phyloP scores from a whole-genome alignment of 2,797 vertebrate species.

The Mus spretus region DNA sequence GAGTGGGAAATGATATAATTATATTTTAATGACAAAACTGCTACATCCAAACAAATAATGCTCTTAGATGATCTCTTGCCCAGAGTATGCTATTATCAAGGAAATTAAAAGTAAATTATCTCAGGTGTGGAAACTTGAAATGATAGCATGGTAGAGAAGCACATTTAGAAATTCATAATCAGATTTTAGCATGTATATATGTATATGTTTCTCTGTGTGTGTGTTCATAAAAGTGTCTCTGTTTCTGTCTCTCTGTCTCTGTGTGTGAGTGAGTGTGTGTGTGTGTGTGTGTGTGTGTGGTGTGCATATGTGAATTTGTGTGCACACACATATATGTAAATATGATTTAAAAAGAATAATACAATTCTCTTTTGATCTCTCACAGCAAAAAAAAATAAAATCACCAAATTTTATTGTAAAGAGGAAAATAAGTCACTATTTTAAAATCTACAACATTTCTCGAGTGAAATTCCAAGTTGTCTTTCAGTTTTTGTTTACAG shows the following conservation, averaged over 20 bases:
- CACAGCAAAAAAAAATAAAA: slow-evolving; percentile 58
- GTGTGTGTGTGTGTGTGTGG: background rate
- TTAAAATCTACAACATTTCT: slow-evolving; percentile 79
- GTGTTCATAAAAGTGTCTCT: too few species aligned
- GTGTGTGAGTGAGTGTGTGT: background rate
- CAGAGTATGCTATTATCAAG: background rate
- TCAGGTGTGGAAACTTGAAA: background rate
- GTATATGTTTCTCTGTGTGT: background rate
- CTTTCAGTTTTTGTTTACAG: slow-evolving; percentile 80
- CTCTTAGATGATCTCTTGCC: background rate
- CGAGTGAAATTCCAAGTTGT: slow-evolving; percentile 81
- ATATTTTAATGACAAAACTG: background rate
- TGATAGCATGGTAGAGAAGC: background rate
- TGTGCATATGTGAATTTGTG: background rate
- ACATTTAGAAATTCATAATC: background rate
- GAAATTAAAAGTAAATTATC: background rate
- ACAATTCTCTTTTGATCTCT: slow-evolving; percentile 3
- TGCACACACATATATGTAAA: background rate
- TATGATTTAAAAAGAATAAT: slow-evolving; percentile 28
- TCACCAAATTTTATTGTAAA: slow-evolving; percentile 61
- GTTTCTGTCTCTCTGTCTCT: background rate
- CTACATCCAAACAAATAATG: background rate
- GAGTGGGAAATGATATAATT: background rate
- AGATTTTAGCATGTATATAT: background rate
- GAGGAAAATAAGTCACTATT: slow-evolving; percentile 74